A percentile compares a stretch with the other conserved stretches of the same genome.
Conservation (phyloP, 2,797 vertebrate genomes). For the Pseudomugil gertrudae region DNA sequence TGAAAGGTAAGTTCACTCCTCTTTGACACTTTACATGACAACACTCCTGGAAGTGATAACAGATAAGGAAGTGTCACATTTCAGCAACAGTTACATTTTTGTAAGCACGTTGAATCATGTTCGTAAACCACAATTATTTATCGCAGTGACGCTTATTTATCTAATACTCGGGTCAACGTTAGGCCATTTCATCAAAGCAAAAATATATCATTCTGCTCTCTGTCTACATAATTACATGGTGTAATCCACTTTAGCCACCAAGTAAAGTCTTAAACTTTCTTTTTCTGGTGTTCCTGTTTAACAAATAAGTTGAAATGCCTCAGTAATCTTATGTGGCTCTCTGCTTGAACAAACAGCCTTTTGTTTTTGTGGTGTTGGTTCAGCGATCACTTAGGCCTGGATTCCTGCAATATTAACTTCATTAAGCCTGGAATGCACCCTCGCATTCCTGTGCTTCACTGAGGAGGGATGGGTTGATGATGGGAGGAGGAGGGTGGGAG, state of each 20-base stretch:
- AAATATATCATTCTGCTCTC: slow-evolving; percentile 11
- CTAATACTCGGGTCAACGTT: slow-evolving; percentile 11
- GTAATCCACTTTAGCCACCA: slow-evolving; percentile 57
- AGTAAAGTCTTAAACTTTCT: slow-evolving; percentile 48
- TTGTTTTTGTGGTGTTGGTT: slow-evolving; percentile 86
- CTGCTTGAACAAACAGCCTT: slow-evolving; percentile 79
- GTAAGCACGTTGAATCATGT: not conserved
- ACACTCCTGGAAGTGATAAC: not conserved
- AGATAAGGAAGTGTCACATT: not conserved
- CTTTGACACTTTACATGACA: slow-evolving; percentile 4
- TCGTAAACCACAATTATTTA: not conserved
- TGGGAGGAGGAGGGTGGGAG: slow-evolving; percentile 61
- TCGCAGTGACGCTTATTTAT: slow-evolving; percentile 9
- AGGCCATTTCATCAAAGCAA: slow-evolving; percentile 7
- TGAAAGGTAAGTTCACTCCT: slow-evolving; percentile 84
- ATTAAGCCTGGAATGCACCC: slow-evolving; percentile 89
- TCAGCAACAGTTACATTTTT: not conserved
- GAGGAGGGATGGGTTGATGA: slow-evolving; percentile 75
- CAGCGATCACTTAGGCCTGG: slow-evolving; percentile 77
- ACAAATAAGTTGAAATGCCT: slow-evolving; percentile 63
- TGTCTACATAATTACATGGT: slow-evolving; percentile 42
- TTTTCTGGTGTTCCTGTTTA: slow-evolving; percentile 38
- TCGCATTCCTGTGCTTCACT: slow-evolving; percentile 82
- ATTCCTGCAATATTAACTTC: slow-evolving; percentile 91
- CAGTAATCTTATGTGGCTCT: slow-evolving; percentile 75